These are phyloP conservation scores for Cryptus armator DNA, from an alignment of 2,888 invertebrate species.

Conservation along the genomic window DNA sequence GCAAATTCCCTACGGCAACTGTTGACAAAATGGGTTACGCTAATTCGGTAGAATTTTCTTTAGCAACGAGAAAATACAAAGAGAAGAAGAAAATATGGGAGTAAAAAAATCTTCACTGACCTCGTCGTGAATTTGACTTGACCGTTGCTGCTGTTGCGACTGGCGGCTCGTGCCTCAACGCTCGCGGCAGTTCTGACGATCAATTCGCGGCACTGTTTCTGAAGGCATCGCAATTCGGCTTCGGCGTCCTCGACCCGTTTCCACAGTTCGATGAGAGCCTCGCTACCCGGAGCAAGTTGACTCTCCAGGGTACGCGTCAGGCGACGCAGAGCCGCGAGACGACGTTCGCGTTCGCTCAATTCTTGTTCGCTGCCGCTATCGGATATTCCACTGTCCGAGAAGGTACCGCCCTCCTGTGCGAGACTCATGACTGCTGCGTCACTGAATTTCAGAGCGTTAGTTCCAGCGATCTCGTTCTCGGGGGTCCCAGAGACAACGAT, in stretches of 20 bases:
- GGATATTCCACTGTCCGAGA: slow-evolving; percentile 92
- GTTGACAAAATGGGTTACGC: slow-evolving; percentile 49
- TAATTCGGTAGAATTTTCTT: slow-evolving; percentile 39
- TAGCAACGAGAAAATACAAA: not conserved
- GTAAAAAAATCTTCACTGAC: slow-evolving; percentile 56
- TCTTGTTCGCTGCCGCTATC: slow-evolving; percentile 91
- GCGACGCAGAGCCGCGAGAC: slow-evolving; percentile 89
- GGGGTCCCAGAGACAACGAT: slow-evolving; percentile 57
- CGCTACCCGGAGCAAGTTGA: slow-evolving; percentile 89
- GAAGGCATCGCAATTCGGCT: slow-evolving; percentile 89
- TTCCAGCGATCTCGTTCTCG: slow-evolving; percentile 71
- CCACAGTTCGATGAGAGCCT: slow-evolving; percentile 88
- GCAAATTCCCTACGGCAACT: slow-evolving; percentile 75
- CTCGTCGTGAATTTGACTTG: slow-evolving; percentile 67
- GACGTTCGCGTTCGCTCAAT: slow-evolving; percentile 89
- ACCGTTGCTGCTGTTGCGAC: slow-evolving; percentile 61
- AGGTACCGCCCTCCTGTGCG: slow-evolving; percentile 87
- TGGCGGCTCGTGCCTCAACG: slow-evolving; percentile 81
- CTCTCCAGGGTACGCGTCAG: slow-evolving; percentile 89
- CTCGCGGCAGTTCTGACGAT: slow-evolving; percentile 87
- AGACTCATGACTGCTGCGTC: slow-evolving; percentile 77
- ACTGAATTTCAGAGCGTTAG: slow-evolving; percentile 74
- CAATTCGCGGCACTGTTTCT: slow-evolving; percentile 90
- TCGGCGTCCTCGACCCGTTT: slow-evolving; percentile 91
- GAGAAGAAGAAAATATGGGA: not conserved